Percentiles rank a stretch among this genome's conserved stretches.
phyloP scores from a whole-genome alignment of 2,888 invertebrate genomes.

The Lithosia quadra region DNA sequence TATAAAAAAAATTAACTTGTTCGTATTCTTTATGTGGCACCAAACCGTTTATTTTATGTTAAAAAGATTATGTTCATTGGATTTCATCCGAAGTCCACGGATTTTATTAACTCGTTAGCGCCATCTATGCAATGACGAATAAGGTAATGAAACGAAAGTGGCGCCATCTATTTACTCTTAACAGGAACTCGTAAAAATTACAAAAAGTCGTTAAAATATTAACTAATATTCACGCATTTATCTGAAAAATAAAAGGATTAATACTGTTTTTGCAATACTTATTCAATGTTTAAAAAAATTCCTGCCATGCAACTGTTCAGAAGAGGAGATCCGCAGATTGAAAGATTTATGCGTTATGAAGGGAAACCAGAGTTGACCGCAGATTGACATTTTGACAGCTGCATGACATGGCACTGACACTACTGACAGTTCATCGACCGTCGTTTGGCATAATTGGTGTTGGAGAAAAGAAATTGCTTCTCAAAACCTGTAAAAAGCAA shows the following conservation, averaged over 20 bases:
- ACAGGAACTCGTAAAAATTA: background rate
- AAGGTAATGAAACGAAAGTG: background rate
- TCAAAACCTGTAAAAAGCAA: conserved; percentile 51
- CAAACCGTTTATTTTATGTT: too few species aligned
- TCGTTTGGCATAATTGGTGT: conserved; percentile 34
- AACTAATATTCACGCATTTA: background rate
- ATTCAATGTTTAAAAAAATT: background rate
- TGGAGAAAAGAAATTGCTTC: conserved; percentile 48
- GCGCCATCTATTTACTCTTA: background rate
- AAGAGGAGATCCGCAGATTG: too few species aligned
- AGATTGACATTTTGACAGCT: conserved; percentile 18
- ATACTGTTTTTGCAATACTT: background rate
- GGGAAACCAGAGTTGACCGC: too few species aligned
- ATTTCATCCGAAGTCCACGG: too few species aligned
- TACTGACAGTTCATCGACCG: conserved; percentile 54
- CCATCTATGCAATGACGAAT: background rate
- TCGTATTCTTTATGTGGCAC: too few species aligned
- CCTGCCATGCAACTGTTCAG: too few species aligned
- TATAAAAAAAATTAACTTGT: too few species aligned
- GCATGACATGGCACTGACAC: conserved; percentile 21
- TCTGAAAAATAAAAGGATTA: background rate
- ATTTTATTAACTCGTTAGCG: background rate
- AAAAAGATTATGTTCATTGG: too few species aligned
- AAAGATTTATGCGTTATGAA: too few species aligned
- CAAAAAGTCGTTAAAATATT: background rate